Conservation (phyloP, 1,140 invertebrate genomes). For the Pygmarrhopalites habei region DNA sequence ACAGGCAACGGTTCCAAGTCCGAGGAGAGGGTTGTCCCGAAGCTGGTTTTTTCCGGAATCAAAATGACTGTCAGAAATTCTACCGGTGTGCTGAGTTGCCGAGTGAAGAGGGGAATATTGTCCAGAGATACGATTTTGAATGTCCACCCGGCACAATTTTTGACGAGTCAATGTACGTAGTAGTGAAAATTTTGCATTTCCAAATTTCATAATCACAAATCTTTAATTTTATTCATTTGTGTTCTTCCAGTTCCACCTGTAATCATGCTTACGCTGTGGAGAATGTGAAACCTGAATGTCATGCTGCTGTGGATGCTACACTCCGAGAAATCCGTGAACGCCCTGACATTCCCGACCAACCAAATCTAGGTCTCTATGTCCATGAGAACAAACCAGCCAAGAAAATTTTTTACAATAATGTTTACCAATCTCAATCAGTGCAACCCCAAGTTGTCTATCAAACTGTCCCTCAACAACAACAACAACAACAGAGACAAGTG, state of each 20-base stretch:
- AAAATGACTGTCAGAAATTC: constrained; percentile 18
- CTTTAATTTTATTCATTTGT: no score
- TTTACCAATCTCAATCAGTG: no score
- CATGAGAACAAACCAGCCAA: no score
- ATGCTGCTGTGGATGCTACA: not conserved
- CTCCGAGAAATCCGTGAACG: not conserved
- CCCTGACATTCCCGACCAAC: not conserved
- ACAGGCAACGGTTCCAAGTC: not conserved
- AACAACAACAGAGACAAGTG: not conserved
- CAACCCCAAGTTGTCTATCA: no score
- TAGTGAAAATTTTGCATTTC: no score
- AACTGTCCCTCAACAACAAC: no score
- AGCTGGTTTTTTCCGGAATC: constrained; percentile 17
- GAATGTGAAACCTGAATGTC: constrained; percentile 10
- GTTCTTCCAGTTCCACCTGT: constrained; percentile 11
- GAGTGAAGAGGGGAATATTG: not conserved
- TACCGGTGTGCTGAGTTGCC: constrained; percentile 18
- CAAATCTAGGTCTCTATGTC: not conserved
- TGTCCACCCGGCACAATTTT: constrained; percentile 26
- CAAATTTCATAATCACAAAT: no score
- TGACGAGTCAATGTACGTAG: no score
- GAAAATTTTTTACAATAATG: no score
- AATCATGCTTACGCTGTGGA: constrained; percentile 18
- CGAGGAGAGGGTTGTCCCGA: constrained; percentile 5
- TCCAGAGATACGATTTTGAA: constrained; percentile 13